Percentiles rank a stretch among this genome's conserved stretches.
Conservation (phyloP, 2,113 vertebrate species). For the Microtus pennsylvanicus region DNA sequence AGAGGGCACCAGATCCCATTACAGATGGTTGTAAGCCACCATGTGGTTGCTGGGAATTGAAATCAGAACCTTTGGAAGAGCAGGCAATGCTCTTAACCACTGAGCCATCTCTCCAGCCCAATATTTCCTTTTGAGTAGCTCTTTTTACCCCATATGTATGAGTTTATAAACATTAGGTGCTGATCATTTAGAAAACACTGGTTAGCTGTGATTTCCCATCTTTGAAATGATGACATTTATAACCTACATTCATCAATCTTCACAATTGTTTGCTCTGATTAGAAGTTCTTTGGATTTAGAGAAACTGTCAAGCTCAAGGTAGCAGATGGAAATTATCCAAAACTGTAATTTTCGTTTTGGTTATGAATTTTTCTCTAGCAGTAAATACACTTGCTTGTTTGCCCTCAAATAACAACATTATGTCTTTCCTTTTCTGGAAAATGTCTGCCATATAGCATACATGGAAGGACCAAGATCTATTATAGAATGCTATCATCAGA, state of each 20-base stretch:
- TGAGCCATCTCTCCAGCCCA: too few species aligned
- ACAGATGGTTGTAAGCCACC: too few species aligned
- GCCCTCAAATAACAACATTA: not conserved
- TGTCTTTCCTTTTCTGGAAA: conserved; percentile 24
- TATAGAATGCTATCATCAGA: not conserved
- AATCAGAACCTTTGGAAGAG: too few species aligned
- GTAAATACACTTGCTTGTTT: not conserved
- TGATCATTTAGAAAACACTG: conserved; percentile 35
- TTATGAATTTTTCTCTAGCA: conserved; percentile 25
- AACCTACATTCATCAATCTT: conserved; percentile 32
- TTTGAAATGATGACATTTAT: conserved; percentile 28
- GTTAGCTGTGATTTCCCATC: not conserved
- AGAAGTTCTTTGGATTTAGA: conserved; percentile 12
- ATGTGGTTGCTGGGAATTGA: too few species aligned
- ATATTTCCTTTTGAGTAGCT: not conserved
- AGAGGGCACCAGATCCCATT: too few species aligned
- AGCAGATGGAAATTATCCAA: not conserved
- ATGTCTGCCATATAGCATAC: conserved; percentile 6
- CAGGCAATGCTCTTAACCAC: too few species aligned
- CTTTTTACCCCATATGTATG: not conserved
- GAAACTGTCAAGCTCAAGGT: not conserved
- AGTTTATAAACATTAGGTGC: not conserved
- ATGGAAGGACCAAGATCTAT: not conserved
- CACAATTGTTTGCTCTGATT: not conserved
- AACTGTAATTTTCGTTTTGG: not conserved